Base-by-base conservation (phyloP, 2,113 vertebrate species). In the Notarius lentiginosus region DNA sequence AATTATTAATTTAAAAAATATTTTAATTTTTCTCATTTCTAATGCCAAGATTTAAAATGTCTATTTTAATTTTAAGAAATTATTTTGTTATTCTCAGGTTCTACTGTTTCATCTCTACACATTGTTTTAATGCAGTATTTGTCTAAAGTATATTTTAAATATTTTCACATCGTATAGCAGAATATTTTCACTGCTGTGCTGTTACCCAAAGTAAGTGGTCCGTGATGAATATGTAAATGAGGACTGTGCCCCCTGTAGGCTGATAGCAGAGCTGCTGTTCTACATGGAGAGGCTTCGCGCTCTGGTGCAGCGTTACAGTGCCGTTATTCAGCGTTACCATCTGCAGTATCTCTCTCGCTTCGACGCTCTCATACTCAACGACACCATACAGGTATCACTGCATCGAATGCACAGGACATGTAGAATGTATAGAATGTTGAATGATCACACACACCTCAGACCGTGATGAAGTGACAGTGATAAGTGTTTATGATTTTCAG, bases 261-360 rank as follows among this genome's bases (percentile, higher is more conserved):
- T 93, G 82, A 86, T 97, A 41, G 96, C 97, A 1, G 97, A 98
- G 85, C 91, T 99, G 79, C 94, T 99, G 1, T 97, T 96, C 91
- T 85, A 95, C 84, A 95, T 97, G 95, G 96, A 97, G 92, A 95
- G 93, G 90, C 89, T 99, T 18, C 92, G 93, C 84, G 18, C 56
- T 11, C 92, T 97, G 27, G 88, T 97, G 86, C 92, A 55, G 14
- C 93, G 91, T 30, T 88, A 95, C 79, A 88, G 9, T 56, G 61
- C 79, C 0, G 91, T 97, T 3, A 89, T 98, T 15, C 96, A 96
- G 84, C 96, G 96, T 12, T 99, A 98, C 91, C 95, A 98, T 6
- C 89, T 97, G 12, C 96, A 96, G 90, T 99, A 98, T 90, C 90
- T 99, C 89, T 95, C 96, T 5, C 95, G 95, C 91, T 99, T 97